Evolutionary conservation across 2,888 invertebrate genomes (phyloP), one percentile per base, ranked within the genome.

Genomic region (Agonopterix heracliana): DNA sequence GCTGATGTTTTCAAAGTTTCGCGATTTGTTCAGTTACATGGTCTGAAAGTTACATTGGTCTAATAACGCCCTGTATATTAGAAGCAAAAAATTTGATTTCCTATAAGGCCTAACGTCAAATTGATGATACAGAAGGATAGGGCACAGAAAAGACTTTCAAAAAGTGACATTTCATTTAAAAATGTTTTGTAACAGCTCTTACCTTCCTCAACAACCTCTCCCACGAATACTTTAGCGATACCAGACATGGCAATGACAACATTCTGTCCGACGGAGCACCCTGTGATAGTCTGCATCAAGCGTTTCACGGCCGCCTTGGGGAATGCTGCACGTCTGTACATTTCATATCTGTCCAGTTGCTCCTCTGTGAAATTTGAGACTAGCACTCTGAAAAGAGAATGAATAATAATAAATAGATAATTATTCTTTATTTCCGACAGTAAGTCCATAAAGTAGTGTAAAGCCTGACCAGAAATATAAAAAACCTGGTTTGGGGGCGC

Each of bases 221-320:
- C 99, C 9, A 98, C 98, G 89, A 98, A 99, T 0, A 99, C 98
- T 89, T 99, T 99, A 1, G 99, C 97, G 66, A 99, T 98, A 57
- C 99, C 99, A 11, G 99, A 97, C 96, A 99, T 98, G 0, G 99
- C 99, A 66, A 99, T 99, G 0, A 99, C 98, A 45, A 99, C 99
- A 90, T 99, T 99, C 75, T 99, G 99, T 0, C 98, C 97, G 0
- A 99, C 97, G 0, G 98, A 95, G 72, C 96, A 95, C 0, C 98
- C 98, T 0, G 99, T 98, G 51, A 98, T 97, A 0, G 98, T 98
- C 85, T 99, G 98, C 96, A 99, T 99, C 59, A 98, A 91, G 60
- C 98, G 91, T 84, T 98, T 98, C 2, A 99, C 97, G 1, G 98
- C 96, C 41, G 99, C 98, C 84, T 98, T 99, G 0, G 99, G 99